Base-by-base conservation (phyloP, 2,113 vertebrate genomes). In the Peucedramus taeniatus region DNA sequence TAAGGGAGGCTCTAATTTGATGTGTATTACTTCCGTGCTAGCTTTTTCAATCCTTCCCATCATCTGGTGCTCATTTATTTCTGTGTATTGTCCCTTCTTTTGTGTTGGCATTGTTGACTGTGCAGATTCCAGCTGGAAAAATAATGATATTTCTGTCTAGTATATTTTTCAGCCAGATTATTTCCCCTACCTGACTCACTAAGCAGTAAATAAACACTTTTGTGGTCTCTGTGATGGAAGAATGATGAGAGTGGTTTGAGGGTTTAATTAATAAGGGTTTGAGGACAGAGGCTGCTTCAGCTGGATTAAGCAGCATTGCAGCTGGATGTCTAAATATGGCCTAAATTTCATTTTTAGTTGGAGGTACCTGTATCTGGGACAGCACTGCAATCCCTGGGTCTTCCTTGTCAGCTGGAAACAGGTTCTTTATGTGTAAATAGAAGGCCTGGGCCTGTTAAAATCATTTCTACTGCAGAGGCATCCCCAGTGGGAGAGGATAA, bases 61-160 rank as follows among this genome's bases (percentile, higher is more conserved):
- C 56, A 60, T 94, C 69, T 92, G 89, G 47, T 91, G 69, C 64
- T 93, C 86, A 78, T 87, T 96, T 91, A 28, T 75, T 60, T 87
- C 64, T 93, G 54, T 50, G 30, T 69, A 81, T 92, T 94, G 83
- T 92, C 60, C 39, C 27, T 89, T 93, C 80, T 93, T 94, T 92
- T 90, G 83, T 95, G 60, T 80, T 94, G 89, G 86, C 80, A 94
- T 56, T 86, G 89, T 68, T n/a, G 51, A 76, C 90, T 93, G 47
- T 81, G 76, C 72, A 89, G 80, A 90, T 94, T 94, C 80, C 93
- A 93, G 76, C 76, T 93, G 85, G 80, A 94, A 95, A 97, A 96
- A 92, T 72, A 93, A 88, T 78, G 85, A 93, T 90, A 47, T 86
- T 90, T 96, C 89, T 87, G 77, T 77, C 76, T 56, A 75, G 51